Evolutionary conservation across 2,888 invertebrate genomes (phyloP).

Genomic region (Pegoplata infirma): DNA sequence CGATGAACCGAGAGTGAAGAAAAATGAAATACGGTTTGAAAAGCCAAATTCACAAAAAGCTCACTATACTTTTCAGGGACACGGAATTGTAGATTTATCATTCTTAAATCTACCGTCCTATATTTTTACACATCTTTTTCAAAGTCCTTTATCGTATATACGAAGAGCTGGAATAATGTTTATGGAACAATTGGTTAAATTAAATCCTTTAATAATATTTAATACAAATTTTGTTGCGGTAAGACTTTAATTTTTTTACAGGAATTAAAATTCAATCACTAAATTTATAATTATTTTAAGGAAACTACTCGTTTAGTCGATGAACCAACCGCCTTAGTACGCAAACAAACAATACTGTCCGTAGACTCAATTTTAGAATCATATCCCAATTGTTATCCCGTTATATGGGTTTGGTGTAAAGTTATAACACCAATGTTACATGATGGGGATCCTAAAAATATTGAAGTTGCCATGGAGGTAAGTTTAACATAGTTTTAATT

Average conservation of each 20-base stretch:
- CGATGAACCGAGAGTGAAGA: conserved; percentile 65
- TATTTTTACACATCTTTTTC: conserved; percentile 71
- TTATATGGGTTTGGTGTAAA: conserved; percentile 76
- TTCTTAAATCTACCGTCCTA: conserved; percentile 71
- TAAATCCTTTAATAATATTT: conserved; percentile 74
- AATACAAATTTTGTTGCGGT: conserved; percentile 74
- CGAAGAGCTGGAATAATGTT: conserved; percentile 73
- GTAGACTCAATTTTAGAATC: conserved; percentile 71
- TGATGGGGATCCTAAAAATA: conserved; percentile 72
- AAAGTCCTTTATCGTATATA: conserved; percentile 69
- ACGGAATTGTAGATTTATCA: conserved; percentile 68
- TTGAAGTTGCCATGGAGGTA: conserved; percentile 73
- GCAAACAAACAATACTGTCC: conserved; percentile 71
- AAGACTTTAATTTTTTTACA: conserved; percentile 5
- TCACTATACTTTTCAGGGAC: conserved; percentile 73
- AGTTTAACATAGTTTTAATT: no score
- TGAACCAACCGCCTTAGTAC: conserved; percentile 72
- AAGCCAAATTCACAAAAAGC: conserved; percentile 69
- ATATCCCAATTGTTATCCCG: conserved; percentile 74
- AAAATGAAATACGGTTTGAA: conserved; percentile 71
- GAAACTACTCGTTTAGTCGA: conserved; percentile 70
- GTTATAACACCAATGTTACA: conserved; percentile 74
- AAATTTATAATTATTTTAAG: conserved; percentile 30
- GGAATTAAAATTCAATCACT: not conserved
- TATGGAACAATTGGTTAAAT: conserved; percentile 71